Percentiles rank a stretch among this genome's conserved stretches.
Conservation (phyloP, 2,113 vertebrate genomes). For the Menidia beryllina region DNA sequence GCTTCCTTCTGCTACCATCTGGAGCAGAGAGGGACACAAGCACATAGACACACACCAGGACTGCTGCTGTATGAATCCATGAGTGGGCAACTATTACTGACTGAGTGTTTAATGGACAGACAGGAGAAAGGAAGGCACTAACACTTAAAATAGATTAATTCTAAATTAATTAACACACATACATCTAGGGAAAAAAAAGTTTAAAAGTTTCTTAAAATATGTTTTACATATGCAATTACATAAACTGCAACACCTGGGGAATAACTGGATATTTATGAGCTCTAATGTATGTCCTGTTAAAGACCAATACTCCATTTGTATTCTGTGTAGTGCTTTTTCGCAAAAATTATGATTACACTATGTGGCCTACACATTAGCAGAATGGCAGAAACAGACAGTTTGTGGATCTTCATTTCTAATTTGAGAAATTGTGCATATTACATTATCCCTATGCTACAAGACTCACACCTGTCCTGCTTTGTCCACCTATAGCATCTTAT, state of each 20-base stretch:
- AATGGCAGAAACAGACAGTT: background rate
- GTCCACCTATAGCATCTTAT: no score
- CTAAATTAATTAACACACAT: no score
- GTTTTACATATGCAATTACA: background rate
- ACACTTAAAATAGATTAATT: slow-evolving; percentile 15
- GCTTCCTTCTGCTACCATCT: slow-evolving; percentile 89
- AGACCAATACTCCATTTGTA: background rate
- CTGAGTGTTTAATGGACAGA: slow-evolving; percentile 52
- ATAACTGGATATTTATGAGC: background rate
- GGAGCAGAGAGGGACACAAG: slow-evolving; percentile 62
- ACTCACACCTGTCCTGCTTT: background rate
- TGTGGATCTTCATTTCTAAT: background rate
- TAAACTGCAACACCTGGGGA: background rate
- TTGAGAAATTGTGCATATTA: background rate
- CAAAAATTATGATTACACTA: background rate
- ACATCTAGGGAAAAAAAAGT: no score
- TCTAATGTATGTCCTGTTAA: background rate
- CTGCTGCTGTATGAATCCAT: slow-evolving; percentile 39
- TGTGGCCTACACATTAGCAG: background rate
- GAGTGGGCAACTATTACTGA: slow-evolving; percentile 40
- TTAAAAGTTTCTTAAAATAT: background rate
- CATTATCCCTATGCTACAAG: no score
- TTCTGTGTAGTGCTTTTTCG: no score
- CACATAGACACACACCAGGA: slow-evolving; percentile 24
- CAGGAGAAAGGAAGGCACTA: slow-evolving; percentile 3